Evolutionary conservation across 2,113 vertebrate genomes (phyloP).

Genomic region (Prietella phreatophila): DNA sequence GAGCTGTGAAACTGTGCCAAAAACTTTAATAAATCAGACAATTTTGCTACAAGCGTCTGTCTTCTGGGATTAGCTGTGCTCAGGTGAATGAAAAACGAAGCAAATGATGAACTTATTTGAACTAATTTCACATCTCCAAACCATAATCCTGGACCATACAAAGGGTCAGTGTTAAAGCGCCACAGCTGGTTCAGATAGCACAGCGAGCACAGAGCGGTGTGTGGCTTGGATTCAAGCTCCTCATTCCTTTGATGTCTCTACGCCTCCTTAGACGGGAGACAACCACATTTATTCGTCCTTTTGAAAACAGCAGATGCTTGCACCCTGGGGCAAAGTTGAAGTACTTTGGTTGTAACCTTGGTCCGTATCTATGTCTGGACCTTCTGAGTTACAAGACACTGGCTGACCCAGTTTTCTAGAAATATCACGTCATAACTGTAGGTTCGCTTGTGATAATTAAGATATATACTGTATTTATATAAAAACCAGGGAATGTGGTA

Average conservation of each 20-base stretch:
- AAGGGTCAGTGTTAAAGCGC: slow-evolving; percentile 36
- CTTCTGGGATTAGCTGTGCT: not conserved
- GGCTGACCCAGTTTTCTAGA: slow-evolving; percentile 24
- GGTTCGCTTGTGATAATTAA: slow-evolving; percentile 18
- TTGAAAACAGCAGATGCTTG: slow-evolving; percentile 68
- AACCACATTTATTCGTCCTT: slow-evolving; percentile 68
- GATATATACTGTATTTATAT: not conserved
- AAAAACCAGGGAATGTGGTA: slow-evolving; percentile 4
- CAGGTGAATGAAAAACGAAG: slow-evolving; percentile 31
- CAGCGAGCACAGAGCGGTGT: slow-evolving; percentile 61
- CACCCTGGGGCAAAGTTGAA: slow-evolving; percentile 42
- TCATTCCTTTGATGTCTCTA: slow-evolving; percentile 69
- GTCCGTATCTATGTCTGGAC: not conserved
- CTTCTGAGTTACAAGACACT: not conserved
- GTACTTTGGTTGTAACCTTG: slow-evolving; percentile 3
- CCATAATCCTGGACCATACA: not conserved
- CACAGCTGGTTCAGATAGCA: slow-evolving; percentile 74
- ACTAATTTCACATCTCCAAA: not conserved
- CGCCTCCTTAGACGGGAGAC: slow-evolving; percentile 61
- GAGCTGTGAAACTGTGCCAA: not conserved
- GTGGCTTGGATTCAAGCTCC: slow-evolving; percentile 64
- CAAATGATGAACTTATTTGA: not conserved
- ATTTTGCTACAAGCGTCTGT: not conserved
- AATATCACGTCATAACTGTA: slow-evolving; percentile 12
- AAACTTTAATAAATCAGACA: not conserved